Evolutionary conservation across 1,140 invertebrate genomes (phyloP), one percentile per base, ranked within the genome.

Genomic region (Sarcophaga bullata): DNA sequence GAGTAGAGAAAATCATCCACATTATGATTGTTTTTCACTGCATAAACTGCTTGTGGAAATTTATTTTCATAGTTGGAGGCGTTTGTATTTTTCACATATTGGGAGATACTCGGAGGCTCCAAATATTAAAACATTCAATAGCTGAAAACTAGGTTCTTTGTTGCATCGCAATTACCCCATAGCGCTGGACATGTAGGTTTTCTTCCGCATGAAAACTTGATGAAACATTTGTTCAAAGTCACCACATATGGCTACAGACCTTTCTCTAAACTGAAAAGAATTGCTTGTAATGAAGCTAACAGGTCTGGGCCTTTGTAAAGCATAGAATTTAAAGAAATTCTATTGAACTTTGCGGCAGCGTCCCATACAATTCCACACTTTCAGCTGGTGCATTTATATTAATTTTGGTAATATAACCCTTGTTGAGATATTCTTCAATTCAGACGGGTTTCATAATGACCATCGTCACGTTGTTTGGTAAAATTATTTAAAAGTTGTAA

Each of bases 171-270:
- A 10, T 82, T 46, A 11, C 81, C 6, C 80, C 80, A 81, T 15
- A 81, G 2, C 62, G 19, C 6, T 81, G 62, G 19, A 48, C 62
- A 9, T 58, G 19, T 48, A 37, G 19, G 48, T 81, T 58, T 37
- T 81, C 62, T 62, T 81, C 80, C 80, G 76, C 19, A 83, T 75
- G 3, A 58, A 8, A 8, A 80, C 76, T 54, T 80, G 54, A 17
- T 83, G 75, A 49, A 91, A 91, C 90, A 91, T 91, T 10, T 91
- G 90, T 15, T 80, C 15, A 6, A 91, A 89, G 81, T 90, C 86
- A 52, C 62, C 80, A 46, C 80, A 73, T 62, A 81, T 17, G 11
- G 80, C 62, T n/a, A 81, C 62, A 15, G 62, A 48, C 13, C 49
- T 73, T 48, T 73, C 62, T 11, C 80, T 54, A 52, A 80, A 80